Evolutionary conservation across 2,113 vertebrate genomes (phyloP), one percentile per base, ranked within the genome.

Genomic region (Polypterus bichir): DNA sequence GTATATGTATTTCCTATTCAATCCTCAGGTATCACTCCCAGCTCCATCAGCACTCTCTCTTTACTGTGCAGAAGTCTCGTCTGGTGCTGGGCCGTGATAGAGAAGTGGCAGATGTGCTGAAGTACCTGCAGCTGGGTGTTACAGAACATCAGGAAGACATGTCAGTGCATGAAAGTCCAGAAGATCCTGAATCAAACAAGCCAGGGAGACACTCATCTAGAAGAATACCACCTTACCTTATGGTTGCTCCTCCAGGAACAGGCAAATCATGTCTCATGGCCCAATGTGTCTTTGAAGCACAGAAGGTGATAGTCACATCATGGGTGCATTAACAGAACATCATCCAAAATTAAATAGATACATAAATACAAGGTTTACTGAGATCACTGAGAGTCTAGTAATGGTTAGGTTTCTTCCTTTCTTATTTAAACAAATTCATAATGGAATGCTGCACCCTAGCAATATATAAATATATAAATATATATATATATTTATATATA

Each of bases 241-340:
- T 67, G 1, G 47, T 59, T 27, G 46, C 61, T 7, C 57, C 62
- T 27, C 61, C 65, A 46, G 65, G 65, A 10, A 59, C 59, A 54
- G 65, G 65, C n/a, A 67, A 67, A 44, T 67, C 65, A 2, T 67
- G 57, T 11, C 49, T 67, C 48, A 4, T 67, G 46, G 55, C 65
- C 60, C 57, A 55, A 7, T 63, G 61, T 11, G 56, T 67, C 48
- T 46, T 6, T 11, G 59, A 8, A 63, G 61, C 49, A 49, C 45
- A 55, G 2, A 48, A 63, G 65, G 65, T 67, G 6, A 67, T 51
- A 9, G 9, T 9, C 27, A 51, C 8, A 9, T 27, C 27, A 27
- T 27, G 27, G 27, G 27, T 27, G 27, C 27, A 27, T 27, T 27
- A 27, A 27, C 27, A 27, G 27, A 27, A 27, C 27, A 27, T 27